Conservation (phyloP, 1,140 invertebrate species). For the Carposina sasakii region DNA sequence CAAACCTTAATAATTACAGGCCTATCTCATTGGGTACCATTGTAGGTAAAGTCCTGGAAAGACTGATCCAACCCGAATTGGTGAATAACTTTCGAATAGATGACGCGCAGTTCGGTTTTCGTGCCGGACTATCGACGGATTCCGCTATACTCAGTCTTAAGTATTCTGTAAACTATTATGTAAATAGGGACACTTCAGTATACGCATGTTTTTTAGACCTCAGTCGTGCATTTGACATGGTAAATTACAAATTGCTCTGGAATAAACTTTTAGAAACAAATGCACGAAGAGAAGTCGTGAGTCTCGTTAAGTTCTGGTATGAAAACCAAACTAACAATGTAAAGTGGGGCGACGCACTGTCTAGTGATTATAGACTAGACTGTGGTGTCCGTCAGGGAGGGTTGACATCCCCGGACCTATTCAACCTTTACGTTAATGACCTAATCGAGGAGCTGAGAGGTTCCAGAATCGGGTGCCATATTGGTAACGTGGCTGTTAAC, state of each 20-base stretch:
- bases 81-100: background rate
- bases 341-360: conserved; percentile 1
- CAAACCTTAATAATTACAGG: background rate
- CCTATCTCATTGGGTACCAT: conserved; percentile 3
- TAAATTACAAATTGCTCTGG: conserved; percentile 3
- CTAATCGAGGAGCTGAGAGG: conserved; percentile 1
- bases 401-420: background rate
- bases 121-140: conserved; percentile 1
- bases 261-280: background rate
- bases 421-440: background rate
- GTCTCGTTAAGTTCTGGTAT: background rate
- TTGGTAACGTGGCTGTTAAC: conserved; percentile 2
- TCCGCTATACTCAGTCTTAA: background rate
- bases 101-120: conserved; percentile 2
- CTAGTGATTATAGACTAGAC: background rate
- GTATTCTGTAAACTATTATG: background rate
- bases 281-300: background rate
- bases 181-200: background rate
- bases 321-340: conserved; percentile 3
- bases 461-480: background rate
- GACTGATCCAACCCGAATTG: background rate
- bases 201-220: conserved; percentile 4
- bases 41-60: background rate
- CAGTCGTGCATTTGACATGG: background rate
- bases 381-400: conserved; percentile 3